phyloP scores from a whole-genome alignment of 1,140 invertebrate genomes.

The Pachyrhynchus sulphureomaculatus region DNA sequence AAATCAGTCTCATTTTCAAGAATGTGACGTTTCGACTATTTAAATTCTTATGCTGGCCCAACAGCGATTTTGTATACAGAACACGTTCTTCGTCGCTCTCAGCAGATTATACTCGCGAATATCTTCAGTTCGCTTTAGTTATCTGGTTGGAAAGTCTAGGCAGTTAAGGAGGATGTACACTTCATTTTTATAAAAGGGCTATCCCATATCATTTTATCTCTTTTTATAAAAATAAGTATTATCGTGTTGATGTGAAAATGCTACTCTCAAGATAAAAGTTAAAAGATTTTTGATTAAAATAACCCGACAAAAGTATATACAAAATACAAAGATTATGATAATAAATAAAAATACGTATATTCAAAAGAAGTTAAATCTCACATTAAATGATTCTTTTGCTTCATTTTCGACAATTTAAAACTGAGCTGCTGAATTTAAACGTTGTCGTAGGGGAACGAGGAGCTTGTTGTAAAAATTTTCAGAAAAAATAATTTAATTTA shows the following conservation, averaged over 20 bases:
- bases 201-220: slow-evolving; percentile 1
- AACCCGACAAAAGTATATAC: no score
- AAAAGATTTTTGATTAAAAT: no score
- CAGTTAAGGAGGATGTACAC: slow-evolving; percentile 32
- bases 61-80: slow-evolving; percentile 39
- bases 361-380: no score
- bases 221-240: background rate
- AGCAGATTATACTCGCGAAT: slow-evolving; percentile 45
- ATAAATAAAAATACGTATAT: no score
- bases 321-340: no score
- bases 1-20: slow-evolving; percentile 49
- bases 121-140: slow-evolving; percentile 48
- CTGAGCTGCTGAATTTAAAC: no score
- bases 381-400: no score
- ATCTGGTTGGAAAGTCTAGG: slow-evolving; percentile 45
- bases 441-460: no score
- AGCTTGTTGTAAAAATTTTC: no score
- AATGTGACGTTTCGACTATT: slow-evolving; percentile 48
- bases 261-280: background rate
- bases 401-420: no score
- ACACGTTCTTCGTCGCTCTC: slow-evolving; percentile 45
- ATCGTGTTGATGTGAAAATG: background rate
- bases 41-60: slow-evolving; percentile 45
- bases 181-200: slow-evolving; percentile 10
- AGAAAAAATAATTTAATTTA: no score